Evolutionary conservation across 1,140 invertebrate genomes (phyloP).

Genomic region (Mercenaria mercenaria): DNA sequence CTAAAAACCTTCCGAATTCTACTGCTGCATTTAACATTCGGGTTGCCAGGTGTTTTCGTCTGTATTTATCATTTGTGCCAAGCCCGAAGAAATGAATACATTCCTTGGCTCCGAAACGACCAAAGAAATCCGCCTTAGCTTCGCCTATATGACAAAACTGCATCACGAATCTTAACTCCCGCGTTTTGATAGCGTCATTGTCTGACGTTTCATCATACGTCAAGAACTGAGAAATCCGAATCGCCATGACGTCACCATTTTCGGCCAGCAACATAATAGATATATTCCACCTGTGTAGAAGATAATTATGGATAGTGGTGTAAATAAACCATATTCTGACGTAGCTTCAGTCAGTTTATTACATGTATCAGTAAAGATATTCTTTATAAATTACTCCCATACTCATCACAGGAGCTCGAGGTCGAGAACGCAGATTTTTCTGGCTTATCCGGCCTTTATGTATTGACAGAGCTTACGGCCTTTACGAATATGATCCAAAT

Average conservation of each 20-base stretch:
- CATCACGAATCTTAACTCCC: background rate
- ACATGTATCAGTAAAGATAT: no score
- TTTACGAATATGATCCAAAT: no score
- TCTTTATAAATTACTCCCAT: no score
- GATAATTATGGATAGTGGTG: no score
- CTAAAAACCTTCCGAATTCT: background rate
- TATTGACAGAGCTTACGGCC: no score
- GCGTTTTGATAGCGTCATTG: background rate
- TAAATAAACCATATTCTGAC: no score
- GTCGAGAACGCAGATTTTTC: no score
- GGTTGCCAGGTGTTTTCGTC: background rate
- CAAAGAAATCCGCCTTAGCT: background rate
- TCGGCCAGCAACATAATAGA: background rate
- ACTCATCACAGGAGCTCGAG: no score
- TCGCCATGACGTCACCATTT: background rate
- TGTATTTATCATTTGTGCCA: background rate
- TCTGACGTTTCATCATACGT: background rate
- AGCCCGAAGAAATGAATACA: slow-evolving; percentile 19
- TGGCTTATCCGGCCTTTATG: no score
- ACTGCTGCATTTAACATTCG: background rate
- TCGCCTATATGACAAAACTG: background rate
- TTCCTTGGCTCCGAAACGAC: background rate
- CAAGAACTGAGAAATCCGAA: background rate
- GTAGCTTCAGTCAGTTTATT: no score
- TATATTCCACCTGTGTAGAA: background rate